A percentile compares a stretch with the other conserved stretches of the same genome.
Conservation (phyloP, 92 coral and sea anemone genomes). For the Epizoanthus ramosus region DNA sequence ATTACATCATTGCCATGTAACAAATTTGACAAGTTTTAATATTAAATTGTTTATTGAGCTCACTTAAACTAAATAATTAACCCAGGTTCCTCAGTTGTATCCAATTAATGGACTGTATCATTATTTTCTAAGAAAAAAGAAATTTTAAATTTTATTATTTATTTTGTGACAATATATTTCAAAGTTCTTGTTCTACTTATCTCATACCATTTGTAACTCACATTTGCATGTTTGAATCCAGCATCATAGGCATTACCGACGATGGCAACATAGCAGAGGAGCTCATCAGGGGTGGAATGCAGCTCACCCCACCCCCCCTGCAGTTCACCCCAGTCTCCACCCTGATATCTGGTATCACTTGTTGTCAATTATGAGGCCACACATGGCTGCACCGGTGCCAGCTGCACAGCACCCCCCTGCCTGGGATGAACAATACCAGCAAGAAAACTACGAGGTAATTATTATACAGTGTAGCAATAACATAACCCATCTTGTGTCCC, state of each 20-base stretch:
- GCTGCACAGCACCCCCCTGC: conserved; percentile 65
- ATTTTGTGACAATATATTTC: not conserved
- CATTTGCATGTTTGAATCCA: conserved; percentile 1
- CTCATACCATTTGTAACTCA: not conserved
- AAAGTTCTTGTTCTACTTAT: not conserved
- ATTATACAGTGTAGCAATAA: not conserved
- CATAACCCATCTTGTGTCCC: too few relatives aligned
- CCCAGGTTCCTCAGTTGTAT: too few relatives aligned
- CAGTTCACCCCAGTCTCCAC: conserved; percentile 64
- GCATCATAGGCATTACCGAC: conserved; percentile 86
- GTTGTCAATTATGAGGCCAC: conserved; percentile 86
- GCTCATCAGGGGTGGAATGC: conserved; percentile 74
- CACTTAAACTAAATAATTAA: too few relatives aligned
- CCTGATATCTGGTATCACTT: conserved; percentile 85
- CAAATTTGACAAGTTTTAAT: too few relatives aligned
- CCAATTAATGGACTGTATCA: too few relatives aligned
- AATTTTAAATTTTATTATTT: not conserved
- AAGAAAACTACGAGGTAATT: conserved; percentile 85
- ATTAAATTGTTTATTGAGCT: too few relatives aligned
- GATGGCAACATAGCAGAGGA: conserved; percentile 76
- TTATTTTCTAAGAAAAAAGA: too few relatives aligned
- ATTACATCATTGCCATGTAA: too few relatives aligned
- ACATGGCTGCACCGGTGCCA: conserved; percentile 57
- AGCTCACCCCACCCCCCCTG: conserved; percentile 51
- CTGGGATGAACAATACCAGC: conserved; percentile 79